These are phyloP conservation scores for Microplitis mediator DNA, from an alignment of 1,140 invertebrate genomes.

Conservation along the genomic window DNA sequence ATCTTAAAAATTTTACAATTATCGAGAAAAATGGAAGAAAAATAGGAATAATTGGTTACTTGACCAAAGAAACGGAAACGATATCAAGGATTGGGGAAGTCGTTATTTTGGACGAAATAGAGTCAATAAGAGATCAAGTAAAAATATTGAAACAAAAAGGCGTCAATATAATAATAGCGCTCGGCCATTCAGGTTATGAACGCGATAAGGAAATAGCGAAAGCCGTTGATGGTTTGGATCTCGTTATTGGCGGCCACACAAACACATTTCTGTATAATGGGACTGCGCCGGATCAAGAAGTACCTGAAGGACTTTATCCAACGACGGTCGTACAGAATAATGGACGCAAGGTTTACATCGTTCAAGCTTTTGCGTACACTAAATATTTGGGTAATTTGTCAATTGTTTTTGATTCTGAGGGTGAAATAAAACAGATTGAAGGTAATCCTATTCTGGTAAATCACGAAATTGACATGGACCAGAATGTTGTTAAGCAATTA, in stretches of 20 bases:
- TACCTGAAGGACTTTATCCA: slow-evolving; percentile 77
- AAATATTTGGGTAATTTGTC: slow-evolving; percentile 87
- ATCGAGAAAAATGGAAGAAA: slow-evolving; percentile 68
- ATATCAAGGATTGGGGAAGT: slow-evolving; percentile 72
- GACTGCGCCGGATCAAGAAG: slow-evolving; percentile 70
- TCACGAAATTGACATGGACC: slow-evolving; percentile 67
- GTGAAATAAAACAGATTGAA: slow-evolving; percentile 71
- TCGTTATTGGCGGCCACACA: slow-evolving; percentile 87
- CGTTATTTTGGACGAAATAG: slow-evolving; percentile 77
- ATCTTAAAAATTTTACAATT: slow-evolving; percentile 70
- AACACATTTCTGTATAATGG: slow-evolving; percentile 87
- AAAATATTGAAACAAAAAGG: slow-evolving; percentile 68
- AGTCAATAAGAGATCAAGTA: slow-evolving; percentile 72
- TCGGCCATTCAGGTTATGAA: slow-evolving; percentile 86
- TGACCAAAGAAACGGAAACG: slow-evolving; percentile 81
- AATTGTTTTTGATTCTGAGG: slow-evolving; percentile 73
- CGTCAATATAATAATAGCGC: slow-evolving; percentile 84
- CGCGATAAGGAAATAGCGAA: slow-evolving; percentile 79
- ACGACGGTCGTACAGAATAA: slow-evolving; percentile 72
- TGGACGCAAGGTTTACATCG: slow-evolving; percentile 79
- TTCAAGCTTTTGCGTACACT: slow-evolving; percentile 90
- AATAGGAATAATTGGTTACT: slow-evolving; percentile 87
- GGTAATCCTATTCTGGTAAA: slow-evolving; percentile 85
- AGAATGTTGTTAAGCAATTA: slow-evolving; percentile 70
- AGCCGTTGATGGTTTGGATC: slow-evolving; percentile 80